phyloP scores from a whole-genome alignment of 2,888 invertebrate genomes.

The Drosophila dives region DNA sequence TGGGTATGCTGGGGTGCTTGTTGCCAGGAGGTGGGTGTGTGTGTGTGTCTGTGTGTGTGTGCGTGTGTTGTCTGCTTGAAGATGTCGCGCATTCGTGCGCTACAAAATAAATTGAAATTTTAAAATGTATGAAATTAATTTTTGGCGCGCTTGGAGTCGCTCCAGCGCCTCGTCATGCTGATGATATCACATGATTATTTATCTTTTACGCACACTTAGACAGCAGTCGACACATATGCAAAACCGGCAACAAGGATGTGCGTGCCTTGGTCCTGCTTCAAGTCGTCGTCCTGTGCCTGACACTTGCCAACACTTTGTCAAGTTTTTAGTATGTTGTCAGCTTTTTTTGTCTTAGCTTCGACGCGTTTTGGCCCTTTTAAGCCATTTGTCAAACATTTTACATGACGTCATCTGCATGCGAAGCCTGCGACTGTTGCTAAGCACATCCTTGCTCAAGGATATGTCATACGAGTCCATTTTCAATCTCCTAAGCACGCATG shows the following conservation, averaged over 20 bases:
- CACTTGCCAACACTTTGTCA: conserved; percentile 80
- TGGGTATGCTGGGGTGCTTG: conserved; percentile 19
- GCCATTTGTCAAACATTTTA: conserved; percentile 76
- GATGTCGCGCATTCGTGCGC: conserved; percentile 75
- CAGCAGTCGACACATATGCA: conserved; percentile 69
- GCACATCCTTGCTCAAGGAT: conserved; percentile 3
- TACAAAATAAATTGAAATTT: conserved; percentile 82
- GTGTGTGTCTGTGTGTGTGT: conserved; percentile 3
- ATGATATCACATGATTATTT: conserved; percentile 78
- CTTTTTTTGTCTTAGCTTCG: conserved; percentile 45
- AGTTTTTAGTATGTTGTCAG: conserved; percentile 79
- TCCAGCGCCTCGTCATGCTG: conserved; percentile 56
- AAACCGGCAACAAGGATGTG: conserved; percentile 54
- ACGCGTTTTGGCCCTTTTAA: conserved; percentile 55
- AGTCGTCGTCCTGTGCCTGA: conserved; percentile 53
- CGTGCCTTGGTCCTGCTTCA: conserved; percentile 15
- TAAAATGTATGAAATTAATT: conserved; percentile 81
- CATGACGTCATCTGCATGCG: conserved; percentile 69
- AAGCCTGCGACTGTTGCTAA: conserved; percentile 26
- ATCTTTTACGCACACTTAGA: conserved; percentile 79
- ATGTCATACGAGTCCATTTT: conserved; percentile 5
- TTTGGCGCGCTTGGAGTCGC: conserved; percentile 56
- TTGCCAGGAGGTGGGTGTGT: background rate
- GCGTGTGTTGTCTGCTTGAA: conserved; percentile 59
- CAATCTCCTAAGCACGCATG: background rate